Percentiles rank a stretch among this genome's conserved stretches.
These are phyloP conservation scores for Limnephilus marmoratus DNA, from an alignment of 2,888 invertebrate species.

Conservation along the genomic window DNA sequence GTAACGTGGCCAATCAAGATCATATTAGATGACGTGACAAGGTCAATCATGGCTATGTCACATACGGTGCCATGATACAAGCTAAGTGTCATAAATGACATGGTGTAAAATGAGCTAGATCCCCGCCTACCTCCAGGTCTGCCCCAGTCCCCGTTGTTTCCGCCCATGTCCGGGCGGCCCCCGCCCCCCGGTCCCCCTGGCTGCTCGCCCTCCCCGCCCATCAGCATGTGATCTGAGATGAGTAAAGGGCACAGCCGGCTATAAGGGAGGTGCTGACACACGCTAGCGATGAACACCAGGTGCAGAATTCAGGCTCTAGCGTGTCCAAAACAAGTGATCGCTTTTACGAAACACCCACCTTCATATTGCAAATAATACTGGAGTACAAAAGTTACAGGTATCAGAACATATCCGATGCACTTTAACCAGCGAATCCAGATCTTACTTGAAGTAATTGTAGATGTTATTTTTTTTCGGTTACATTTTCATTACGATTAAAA, in stretches of 20 bases:
- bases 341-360: not conserved
- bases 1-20: not conserved
- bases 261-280: conserved; percentile 56
- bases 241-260: conserved; percentile 62
- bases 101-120: not conserved
- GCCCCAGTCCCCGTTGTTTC: conserved; percentile 58
- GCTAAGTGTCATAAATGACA: not conserved
- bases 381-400: too few species aligned
- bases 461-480: too few species aligned
- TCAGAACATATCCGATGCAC: too few species aligned
- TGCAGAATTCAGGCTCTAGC: not conserved
- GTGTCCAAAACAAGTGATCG: not conserved
- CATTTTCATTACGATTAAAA: too few species aligned
- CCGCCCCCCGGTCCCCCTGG: conserved; percentile 69
- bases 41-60: not conserved
- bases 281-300: conserved; percentile 22
- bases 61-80: not conserved
- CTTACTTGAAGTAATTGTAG: too few species aligned
- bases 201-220: conserved; percentile 70
- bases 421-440: too few species aligned
- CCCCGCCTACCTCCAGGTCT: conserved; percentile 56
- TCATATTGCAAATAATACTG: too few species aligned
- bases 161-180: conserved; percentile 66
- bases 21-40: not conserved
- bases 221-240: conserved; percentile 72